phyloP scores from a whole-genome alignment of 2,888 invertebrate genomes.

The Cantharis lateralis region DNA sequence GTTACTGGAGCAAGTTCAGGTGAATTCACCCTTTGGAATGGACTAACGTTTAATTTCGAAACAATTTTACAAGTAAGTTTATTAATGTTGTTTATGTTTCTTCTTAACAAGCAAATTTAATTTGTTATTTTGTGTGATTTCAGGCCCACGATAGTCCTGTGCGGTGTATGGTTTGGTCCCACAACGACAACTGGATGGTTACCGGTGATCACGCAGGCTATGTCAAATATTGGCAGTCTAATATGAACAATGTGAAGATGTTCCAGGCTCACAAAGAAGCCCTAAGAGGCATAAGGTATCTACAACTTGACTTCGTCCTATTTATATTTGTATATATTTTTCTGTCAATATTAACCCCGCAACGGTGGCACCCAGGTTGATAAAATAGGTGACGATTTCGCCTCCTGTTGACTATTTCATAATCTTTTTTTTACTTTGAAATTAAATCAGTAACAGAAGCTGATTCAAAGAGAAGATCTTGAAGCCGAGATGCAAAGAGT shows the following conservation, averaged over 20 bases:
- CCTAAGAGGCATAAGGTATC: conserved; percentile 95
- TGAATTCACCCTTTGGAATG: conserved; percentile 99
- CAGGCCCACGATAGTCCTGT: conserved; percentile 99
- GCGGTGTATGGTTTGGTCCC: conserved; percentile 99
- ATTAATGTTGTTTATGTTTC: not conserved
- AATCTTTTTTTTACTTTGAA: not conserved
- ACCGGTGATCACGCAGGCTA: conserved; percentile 98
- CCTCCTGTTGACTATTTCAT: not conserved
- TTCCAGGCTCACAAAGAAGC: conserved; percentile 99
- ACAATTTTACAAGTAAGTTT: conserved; percentile 92
- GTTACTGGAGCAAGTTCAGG: conserved; percentile 99
- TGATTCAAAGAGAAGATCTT: not conserved
- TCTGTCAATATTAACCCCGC: conserved; percentile 29
- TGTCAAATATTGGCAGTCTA: conserved; percentile 99
- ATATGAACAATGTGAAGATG: conserved; percentile 99
- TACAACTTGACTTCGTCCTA: conserved; percentile 55
- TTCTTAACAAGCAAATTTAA: not conserved
- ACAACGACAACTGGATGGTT: conserved; percentile 99
- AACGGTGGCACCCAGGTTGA: not conserved
- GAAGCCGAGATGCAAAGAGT: not conserved
- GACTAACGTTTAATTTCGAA: conserved; percentile 99
- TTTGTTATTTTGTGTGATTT: conserved; percentile 31
- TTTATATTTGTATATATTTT: conserved; percentile 50
- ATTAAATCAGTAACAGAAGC: not conserved
- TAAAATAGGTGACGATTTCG: not conserved